phyloP scores from a whole-genome alignment of 2,113 vertebrate genomes.

The Charadrius vociferus region DNA sequence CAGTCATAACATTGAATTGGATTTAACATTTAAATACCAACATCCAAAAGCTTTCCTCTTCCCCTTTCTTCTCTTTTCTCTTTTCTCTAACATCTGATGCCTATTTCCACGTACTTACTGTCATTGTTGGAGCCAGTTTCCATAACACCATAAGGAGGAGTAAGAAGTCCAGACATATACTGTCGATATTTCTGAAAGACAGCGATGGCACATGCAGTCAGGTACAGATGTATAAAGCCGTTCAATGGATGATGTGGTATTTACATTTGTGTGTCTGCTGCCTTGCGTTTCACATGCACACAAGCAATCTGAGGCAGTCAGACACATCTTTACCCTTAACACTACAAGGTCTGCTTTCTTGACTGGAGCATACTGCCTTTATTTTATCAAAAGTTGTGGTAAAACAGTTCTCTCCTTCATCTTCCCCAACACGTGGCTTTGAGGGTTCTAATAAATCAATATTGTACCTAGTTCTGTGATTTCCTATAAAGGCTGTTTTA shows the following conservation, averaged over 20 bases:
- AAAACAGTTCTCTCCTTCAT: not conserved
- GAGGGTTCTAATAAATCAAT: not conserved
- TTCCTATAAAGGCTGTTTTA: not conserved
- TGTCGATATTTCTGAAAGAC: conserved; percentile 90
- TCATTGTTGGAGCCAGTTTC: conserved; percentile 89
- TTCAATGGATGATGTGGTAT: not conserved
- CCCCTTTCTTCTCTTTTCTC: not conserved
- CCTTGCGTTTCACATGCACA: not conserved
- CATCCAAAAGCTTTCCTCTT: not conserved
- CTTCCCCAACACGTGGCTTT: not conserved
- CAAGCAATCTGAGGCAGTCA: not conserved
- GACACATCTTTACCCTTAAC: not conserved
- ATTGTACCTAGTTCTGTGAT: not conserved
- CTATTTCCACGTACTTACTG: conserved; percentile 82
- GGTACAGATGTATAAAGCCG: not conserved
- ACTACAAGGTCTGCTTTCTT: not conserved
- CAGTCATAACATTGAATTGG: not conserved
- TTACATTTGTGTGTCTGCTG: not conserved
- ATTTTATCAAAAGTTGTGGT: not conserved
- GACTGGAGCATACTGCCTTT: not conserved
- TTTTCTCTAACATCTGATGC: not conserved
- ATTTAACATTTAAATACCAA: not conserved
- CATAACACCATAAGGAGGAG: conserved; percentile 97
- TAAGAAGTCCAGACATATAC: conserved; percentile 94
- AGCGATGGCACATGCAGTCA: conserved; percentile 29